Percentiles rank a stretch among this genome's conserved stretches.
These are phyloP conservation scores for Cercopithecus diana DNA, from an alignment of 2,797 vertebrate species.

Conservation along the genomic window DNA sequence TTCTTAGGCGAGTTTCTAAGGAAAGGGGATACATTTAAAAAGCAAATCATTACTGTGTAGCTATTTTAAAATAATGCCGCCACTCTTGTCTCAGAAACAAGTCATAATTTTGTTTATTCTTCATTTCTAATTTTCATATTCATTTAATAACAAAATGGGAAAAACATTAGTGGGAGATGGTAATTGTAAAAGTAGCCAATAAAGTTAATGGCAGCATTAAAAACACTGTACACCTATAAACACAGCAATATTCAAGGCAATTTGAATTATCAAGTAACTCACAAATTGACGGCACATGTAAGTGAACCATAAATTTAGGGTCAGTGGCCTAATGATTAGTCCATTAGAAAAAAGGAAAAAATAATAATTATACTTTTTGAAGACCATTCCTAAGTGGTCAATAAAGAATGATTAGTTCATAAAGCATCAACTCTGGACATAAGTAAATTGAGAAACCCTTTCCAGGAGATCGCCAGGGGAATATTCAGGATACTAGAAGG, in stretches of 20 bases:
- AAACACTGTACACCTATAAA: conserved; percentile 26
- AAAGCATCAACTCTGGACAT: background rate
- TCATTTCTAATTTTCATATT: conserved; percentile 57
- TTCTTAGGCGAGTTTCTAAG: conserved; percentile 2
- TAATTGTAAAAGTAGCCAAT: conserved; percentile 63
- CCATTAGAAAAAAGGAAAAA: background rate
- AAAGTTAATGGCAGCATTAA: conserved; percentile 53
- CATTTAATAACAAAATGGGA: conserved; percentile 63
- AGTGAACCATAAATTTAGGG: conserved; percentile 33
- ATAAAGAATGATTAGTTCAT: background rate
- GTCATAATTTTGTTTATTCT: conserved; percentile 61
- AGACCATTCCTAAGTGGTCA: background rate
- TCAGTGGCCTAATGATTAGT: background rate
- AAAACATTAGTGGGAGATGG: conserved; percentile 53
- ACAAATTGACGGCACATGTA: background rate
- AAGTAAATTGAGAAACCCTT: background rate
- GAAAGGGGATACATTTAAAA: conserved; percentile 56
- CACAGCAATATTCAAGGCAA: conserved; percentile 16
- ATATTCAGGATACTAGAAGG: background rate
- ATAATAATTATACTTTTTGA: background rate
- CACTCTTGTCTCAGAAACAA: conserved; percentile 45
- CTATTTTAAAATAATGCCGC: conserved; percentile 59
- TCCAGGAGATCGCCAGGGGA: background rate
- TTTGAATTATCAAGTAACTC: conserved; percentile 44
- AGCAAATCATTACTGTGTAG: conserved; percentile 42